These are phyloP conservation scores for Nebria salina DNA, from an alignment of 2,888 invertebrate species.

Conservation along the genomic window DNA sequence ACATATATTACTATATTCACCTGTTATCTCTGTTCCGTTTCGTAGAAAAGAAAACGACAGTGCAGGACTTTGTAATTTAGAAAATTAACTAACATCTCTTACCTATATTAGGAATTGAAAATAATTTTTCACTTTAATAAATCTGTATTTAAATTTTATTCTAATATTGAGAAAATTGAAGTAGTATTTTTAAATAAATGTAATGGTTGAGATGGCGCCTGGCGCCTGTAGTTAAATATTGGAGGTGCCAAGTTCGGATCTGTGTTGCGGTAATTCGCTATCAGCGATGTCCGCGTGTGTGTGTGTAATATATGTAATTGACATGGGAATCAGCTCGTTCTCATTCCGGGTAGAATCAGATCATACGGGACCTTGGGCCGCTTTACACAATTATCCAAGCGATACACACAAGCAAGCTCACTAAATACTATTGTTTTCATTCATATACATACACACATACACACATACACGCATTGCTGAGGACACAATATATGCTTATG, in stretches of 20 bases:
- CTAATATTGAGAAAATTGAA: too few species aligned
- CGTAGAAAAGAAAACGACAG: not conserved
- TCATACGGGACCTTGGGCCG: constrained; percentile 58
- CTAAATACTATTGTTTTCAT: constrained; percentile 50
- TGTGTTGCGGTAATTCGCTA: not conserved
- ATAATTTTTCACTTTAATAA: too few species aligned
- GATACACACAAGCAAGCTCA: constrained; percentile 49
- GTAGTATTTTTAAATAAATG: too few species aligned
- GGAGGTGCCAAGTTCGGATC: not conserved
- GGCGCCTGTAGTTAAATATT: not conserved
- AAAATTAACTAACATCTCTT: not conserved
- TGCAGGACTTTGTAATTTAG: not conserved
- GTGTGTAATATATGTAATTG: constrained; percentile 54
- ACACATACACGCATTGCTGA: not conserved
- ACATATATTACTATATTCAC: constrained; percentile 33
- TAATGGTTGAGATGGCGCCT: not conserved
- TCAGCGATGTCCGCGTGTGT: constrained; percentile 5
- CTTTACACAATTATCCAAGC: constrained; percentile 56
- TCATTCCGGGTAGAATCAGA: constrained; percentile 58
- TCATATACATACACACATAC: constrained; percentile 7
- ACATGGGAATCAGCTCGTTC: constrained; percentile 59
- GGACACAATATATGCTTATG: constrained; percentile 48
- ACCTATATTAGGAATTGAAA: not conserved
- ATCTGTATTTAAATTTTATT: too few species aligned
- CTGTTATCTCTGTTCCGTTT: constrained; percentile 19